These are phyloP conservation scores for Sphenodon punctatus DNA, from an alignment of 2,797 vertebrate genomes.

Conservation along the genomic window DNA sequence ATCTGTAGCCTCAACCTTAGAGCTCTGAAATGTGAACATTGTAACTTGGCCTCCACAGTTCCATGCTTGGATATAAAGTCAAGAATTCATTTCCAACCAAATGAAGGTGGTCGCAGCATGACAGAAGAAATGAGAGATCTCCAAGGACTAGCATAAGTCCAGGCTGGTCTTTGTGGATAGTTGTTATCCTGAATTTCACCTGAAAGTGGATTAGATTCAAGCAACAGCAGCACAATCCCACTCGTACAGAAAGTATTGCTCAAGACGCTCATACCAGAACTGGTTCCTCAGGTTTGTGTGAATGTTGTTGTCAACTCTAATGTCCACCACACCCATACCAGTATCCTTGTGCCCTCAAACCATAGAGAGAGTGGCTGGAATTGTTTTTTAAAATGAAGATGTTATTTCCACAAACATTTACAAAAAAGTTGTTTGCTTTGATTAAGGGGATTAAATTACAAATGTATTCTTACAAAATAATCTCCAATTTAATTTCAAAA, in stretches of 20 bases:
- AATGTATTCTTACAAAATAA: no score
- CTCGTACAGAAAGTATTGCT: conserved; percentile 58
- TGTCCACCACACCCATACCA: conserved; percentile 39
- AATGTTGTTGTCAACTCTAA: background rate
- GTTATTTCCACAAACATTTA: conserved; percentile 40
- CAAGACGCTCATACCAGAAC: conserved; percentile 33
- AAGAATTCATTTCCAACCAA: conserved; percentile 15
- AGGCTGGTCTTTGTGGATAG: background rate
- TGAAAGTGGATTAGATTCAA: conserved; percentile 26
- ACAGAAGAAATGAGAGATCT: background rate
- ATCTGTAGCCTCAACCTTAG: no score
- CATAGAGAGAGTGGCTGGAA: background rate
- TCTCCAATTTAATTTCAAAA: no score
- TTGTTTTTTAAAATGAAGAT: no score
- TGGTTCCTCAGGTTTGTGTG: conserved; percentile 53
- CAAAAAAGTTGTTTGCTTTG: background rate
- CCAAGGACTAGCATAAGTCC: background rate
- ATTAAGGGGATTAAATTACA: background rate
- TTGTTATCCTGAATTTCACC: conserved; percentile 33
- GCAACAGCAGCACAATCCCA: conserved; percentile 27
- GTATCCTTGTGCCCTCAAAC: conserved; percentile 19
- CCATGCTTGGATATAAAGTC: conserved; percentile 10
- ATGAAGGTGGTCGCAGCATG: background rate
- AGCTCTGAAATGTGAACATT: background rate
- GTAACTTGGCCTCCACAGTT: background rate